Evolutionary conservation across 2,113 vertebrate genomes (phyloP).

Genomic region (Zootoca vivipara): DNA sequence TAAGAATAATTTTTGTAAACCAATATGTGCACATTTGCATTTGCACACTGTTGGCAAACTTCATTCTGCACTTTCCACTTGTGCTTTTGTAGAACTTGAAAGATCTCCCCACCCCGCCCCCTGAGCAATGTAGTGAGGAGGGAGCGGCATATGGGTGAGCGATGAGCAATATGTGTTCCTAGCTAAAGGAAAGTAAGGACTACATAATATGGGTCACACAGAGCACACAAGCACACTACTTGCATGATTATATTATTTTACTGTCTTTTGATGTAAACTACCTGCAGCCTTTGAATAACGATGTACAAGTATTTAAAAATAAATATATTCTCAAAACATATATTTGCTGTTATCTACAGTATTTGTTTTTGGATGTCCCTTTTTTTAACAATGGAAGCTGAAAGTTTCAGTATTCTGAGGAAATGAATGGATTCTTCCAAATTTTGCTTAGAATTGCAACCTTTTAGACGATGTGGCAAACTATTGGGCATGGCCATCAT

Average conservation of each 20-base stretch:
- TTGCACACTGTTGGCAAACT: neutral
- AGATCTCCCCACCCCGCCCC: neutral
- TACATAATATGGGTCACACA: too few relatives aligned
- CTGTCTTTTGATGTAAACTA: neutral
- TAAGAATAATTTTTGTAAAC: too few relatives aligned
- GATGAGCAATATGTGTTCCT: neutral
- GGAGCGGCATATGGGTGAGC: neutral
- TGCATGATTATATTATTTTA: neutral
- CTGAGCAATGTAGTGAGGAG: neutral
- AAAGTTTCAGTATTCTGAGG: neutral
- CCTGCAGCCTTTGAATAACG: neutral
- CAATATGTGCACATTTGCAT: neutral
- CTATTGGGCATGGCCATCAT: neutral
- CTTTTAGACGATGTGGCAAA: neutral
- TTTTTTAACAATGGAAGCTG: neutral
- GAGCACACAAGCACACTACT: too few relatives aligned
- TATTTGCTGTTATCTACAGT: neutral
- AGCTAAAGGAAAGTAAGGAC: too few relatives aligned
- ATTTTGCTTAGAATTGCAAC: neutral
- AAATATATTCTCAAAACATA: neutral
- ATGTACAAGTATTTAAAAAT: neutral
- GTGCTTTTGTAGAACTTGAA: neutral
- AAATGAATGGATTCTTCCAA: neutral
- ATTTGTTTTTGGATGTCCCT: neutral
- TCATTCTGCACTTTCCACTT: neutral